Evolutionary conservation across 2,797 vertebrate genomes (phyloP).

Genomic region (Miichthys miiuy): DNA sequence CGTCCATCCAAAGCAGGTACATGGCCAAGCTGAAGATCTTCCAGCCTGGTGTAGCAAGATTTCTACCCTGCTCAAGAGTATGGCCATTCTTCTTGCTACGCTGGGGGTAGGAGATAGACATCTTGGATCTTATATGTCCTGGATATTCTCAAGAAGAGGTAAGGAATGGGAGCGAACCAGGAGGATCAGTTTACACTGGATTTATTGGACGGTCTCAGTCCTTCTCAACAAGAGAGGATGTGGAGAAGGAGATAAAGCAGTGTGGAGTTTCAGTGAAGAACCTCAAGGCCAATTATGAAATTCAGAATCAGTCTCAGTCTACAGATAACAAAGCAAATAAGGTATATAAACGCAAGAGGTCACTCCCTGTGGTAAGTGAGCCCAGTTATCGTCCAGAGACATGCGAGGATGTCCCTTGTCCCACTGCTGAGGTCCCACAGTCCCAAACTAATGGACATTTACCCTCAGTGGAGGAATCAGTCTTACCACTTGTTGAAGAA

Average conservation of each 20-base stretch:
- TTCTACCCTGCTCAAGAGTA: constrained; percentile 88
- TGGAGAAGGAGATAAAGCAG: constrained; percentile 92
- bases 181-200: constrained; percentile 57
- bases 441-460: constrained; percentile 61
- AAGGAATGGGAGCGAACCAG: constrained; percentile 54
- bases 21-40: constrained; percentile 89
- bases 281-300: constrained; percentile 94
- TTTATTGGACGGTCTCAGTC: constrained; percentile 91
- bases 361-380: constrained; percentile 81
- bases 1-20: constrained; percentile 90
- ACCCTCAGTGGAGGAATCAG: constrained; percentile 59
- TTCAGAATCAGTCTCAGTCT: constrained; percentile 75
- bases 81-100: constrained; percentile 88
- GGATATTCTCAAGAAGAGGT: constrained; percentile 77
- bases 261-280: constrained; percentile 95
- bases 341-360: constrained; percentile 87
- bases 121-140: constrained; percentile 87
- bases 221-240: constrained; percentile 92
- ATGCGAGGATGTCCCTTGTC: constrained; percentile 80
- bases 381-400: constrained; percentile 81
- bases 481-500: constrained; percentile 77
- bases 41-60: constrained; percentile 91
- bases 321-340: constrained; percentile 67
- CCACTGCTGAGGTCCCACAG: constrained; percentile 53
- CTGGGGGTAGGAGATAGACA: constrained; percentile 87